phyloP scores from a whole-genome alignment of 1,140 invertebrate genomes.

The Drosophila orosa region DNA sequence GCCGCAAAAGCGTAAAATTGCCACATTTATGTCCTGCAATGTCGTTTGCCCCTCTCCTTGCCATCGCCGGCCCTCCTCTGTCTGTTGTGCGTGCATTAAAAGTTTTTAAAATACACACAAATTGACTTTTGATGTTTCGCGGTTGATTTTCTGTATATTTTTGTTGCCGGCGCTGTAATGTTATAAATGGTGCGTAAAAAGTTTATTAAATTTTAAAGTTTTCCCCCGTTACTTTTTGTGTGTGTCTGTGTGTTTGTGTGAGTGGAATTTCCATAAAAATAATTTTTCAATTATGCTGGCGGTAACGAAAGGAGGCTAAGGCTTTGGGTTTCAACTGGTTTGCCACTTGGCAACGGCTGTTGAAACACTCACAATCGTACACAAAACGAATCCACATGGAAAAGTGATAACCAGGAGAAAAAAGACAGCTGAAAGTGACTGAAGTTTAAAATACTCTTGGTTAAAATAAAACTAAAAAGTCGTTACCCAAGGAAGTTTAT shows the following conservation, averaged over 20 bases:
- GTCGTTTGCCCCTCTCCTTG: slow-evolving; percentile 25
- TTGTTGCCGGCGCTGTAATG: slow-evolving; percentile 33
- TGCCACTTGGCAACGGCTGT: slow-evolving; percentile 58
- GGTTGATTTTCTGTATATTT: slow-evolving; percentile 66
- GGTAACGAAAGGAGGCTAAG: slow-evolving; percentile 29
- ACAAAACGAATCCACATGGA: slow-evolving; percentile 8
- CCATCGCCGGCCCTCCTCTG: background rate
- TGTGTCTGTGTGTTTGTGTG: slow-evolving; percentile 10
- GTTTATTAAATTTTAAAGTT: slow-evolving; percentile 80
- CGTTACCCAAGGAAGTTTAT: background rate
- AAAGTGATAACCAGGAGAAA: background rate
- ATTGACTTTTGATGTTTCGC: slow-evolving; percentile 81
- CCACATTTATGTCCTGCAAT: slow-evolving; percentile 73
- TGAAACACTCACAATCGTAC: slow-evolving; percentile 28
- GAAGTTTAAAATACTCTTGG: slow-evolving; percentile 2
- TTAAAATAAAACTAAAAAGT: background rate
- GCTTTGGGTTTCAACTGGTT: slow-evolving; percentile 58
- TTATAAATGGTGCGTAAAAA: slow-evolving; percentile 77
- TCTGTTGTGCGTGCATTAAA: slow-evolving; percentile 65
- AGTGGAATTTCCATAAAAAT: slow-evolving; percentile 74
- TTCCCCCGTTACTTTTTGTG: slow-evolving; percentile 1
- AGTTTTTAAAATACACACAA: slow-evolving; percentile 77
- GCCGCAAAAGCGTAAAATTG: slow-evolving; percentile 79
- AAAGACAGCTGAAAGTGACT: background rate
- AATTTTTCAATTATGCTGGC: slow-evolving; percentile 77